Conservation (phyloP, 2,113 vertebrate genomes). For the Podarcis raffonei region DNA sequence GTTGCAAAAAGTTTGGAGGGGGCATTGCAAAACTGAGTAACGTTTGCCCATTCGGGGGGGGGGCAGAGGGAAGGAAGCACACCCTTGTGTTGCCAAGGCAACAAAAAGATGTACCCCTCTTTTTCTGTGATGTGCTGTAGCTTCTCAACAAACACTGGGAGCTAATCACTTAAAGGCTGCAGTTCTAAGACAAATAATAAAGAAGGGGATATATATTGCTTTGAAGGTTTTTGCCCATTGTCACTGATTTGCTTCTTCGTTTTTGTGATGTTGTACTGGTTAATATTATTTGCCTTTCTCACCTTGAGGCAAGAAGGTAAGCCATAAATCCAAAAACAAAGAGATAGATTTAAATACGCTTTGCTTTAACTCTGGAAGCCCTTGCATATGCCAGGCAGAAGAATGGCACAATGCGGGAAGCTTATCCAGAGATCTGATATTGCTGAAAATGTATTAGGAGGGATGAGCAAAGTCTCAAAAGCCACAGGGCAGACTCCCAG, state of each 20-base stretch:
- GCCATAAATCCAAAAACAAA: neutral
- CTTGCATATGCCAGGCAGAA: neutral
- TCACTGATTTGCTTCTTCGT: neutral
- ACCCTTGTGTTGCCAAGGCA: neutral
- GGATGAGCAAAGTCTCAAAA: neutral
- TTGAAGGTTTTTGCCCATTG: neutral
- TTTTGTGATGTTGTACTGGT: neutral
- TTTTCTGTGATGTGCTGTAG: neutral
- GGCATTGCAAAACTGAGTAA: neutral
- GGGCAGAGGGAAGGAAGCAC: neutral
- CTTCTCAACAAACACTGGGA: neutral
- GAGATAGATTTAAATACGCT: neutral
- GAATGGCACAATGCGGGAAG: neutral
- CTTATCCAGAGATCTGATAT: neutral
- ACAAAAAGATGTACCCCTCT: neutral
- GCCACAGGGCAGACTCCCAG: no score
- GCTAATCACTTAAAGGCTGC: neutral
- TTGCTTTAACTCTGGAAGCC: no score
- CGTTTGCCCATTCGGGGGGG: neutral
- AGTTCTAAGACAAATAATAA: neutral
- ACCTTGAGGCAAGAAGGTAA: neutral
- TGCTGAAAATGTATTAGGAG: neutral
- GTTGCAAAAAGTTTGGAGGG: neutral
- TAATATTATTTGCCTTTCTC: no score
- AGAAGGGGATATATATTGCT: neutral